phyloP scores from a whole-genome alignment of 2,888 invertebrate species.

The Liposcelis brunnea region DNA sequence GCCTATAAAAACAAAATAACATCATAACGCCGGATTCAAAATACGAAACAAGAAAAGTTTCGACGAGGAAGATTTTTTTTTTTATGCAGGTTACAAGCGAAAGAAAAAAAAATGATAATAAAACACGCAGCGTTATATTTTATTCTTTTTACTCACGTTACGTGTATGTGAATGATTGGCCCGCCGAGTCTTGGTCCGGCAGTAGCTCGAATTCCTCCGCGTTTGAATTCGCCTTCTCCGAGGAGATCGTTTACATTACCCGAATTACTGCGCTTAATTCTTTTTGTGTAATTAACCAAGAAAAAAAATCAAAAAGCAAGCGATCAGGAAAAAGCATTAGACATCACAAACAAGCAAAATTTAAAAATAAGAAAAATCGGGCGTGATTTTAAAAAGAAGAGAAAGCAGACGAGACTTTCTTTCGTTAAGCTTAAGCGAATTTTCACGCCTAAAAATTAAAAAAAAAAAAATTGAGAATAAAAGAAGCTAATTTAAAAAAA shows the following conservation, averaged over 20 bases:
- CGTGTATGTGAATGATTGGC: constrained; percentile 17
- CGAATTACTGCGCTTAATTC: constrained; percentile 49
- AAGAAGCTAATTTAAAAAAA: too few relatives aligned
- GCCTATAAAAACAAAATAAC: constrained; percentile 10
- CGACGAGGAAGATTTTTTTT: not conserved
- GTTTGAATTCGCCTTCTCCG: constrained; percentile 42
- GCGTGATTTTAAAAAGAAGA: not conserved
- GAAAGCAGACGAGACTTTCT: not conserved
- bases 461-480: too few relatives aligned
- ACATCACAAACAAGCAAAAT: constrained; percentile 3
- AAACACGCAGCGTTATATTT: not conserved
- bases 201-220: constrained; percentile 57
- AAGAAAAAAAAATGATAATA: not conserved
- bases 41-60: constrained; percentile 5
- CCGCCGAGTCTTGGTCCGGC: constrained; percentile 51
- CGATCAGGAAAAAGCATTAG: not conserved
- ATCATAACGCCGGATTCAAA: too few relatives aligned
- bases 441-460: too few relatives aligned
- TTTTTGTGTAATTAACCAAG: too few relatives aligned
- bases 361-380: not conserved
- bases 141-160: constrained; percentile 6
- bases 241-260: constrained; percentile 47
- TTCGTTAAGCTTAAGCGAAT: too few relatives aligned
- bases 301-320: not conserved
- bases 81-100: constrained; percentile 9